These are phyloP conservation scores for Drosophila kanapiae DNA, from an alignment of 1,140 invertebrate species.

Conservation along the genomic window DNA sequence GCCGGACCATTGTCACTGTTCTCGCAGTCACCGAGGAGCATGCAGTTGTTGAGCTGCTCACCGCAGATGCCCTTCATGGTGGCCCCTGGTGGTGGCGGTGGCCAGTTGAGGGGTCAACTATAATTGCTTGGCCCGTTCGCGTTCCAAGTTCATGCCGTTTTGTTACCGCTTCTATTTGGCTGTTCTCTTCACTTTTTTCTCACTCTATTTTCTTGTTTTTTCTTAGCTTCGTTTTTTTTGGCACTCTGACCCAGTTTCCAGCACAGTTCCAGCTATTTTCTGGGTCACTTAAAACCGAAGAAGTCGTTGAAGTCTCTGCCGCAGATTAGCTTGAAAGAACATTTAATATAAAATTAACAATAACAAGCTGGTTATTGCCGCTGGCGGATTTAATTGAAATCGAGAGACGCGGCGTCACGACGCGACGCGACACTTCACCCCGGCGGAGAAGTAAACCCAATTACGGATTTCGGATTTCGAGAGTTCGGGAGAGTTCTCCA, in stretches of 20 bases:
- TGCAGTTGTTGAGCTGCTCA: conserved; percentile 75
- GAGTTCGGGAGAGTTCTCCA: conserved; percentile 12
- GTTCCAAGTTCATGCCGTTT: conserved; percentile 63
- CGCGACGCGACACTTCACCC: conserved; percentile 21
- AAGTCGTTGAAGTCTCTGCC: conserved; percentile 11
- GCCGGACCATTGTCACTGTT: conserved; percentile 28
- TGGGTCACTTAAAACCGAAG: conserved; percentile 50
- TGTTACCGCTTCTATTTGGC: conserved; percentile 8
- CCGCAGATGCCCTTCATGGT: conserved; percentile 77
- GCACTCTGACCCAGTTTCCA: conserved; percentile 63
- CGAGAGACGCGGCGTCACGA: conserved; percentile 14
- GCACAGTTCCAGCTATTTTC: conserved; percentile 39
- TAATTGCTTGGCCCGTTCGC: not conserved
- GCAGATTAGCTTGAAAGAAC: conserved; percentile 26
- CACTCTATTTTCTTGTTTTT: not conserved
- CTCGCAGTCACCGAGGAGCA: conserved; percentile 58
- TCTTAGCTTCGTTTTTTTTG: conserved; percentile 7
- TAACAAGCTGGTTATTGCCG: conserved; percentile 42
- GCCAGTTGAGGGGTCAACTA: conserved; percentile 36
- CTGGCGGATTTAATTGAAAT: conserved; percentile 46
- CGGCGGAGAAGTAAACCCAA: conserved; percentile 12
- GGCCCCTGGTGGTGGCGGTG: not conserved
- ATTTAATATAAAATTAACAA: conserved; percentile 9
- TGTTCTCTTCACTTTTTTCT: not conserved
- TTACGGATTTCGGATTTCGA: conserved; percentile 18